Percentiles rank a stretch among this genome's conserved stretches.
Conservation (phyloP, 1,140 invertebrate genomes). For the Lucilia sericata region DNA sequence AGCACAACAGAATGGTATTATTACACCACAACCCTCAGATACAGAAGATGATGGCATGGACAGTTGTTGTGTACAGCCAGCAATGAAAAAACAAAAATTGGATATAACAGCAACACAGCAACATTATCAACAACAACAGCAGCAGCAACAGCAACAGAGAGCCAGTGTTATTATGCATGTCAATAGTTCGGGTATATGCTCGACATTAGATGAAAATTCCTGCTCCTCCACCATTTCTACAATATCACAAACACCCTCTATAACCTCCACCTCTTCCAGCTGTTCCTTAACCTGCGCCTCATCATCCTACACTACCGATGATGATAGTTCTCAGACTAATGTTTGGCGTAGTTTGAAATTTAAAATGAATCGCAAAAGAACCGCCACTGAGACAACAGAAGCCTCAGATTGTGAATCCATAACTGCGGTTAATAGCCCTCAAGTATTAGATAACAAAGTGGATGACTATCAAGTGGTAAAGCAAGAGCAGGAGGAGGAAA, state of each 20-base stretch:
- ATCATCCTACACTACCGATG: slow-evolving; percentile 49
- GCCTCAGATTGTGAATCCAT: background rate
- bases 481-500: background rate
- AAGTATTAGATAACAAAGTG: slow-evolving; percentile 21
- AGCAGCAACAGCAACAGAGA: slow-evolving; percentile 57
- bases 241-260: slow-evolving; percentile 46
- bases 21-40: slow-evolving; percentile 70
- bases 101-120: slow-evolving; percentile 48
- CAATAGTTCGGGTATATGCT: slow-evolving; percentile 75
- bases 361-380: slow-evolving; percentile 76
- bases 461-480: background rate
- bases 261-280: slow-evolving; percentile 41
- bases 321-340: slow-evolving; percentile 71
- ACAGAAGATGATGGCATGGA: slow-evolving; percentile 70
- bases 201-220: slow-evolving; percentile 53
- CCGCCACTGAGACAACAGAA: slow-evolving; percentile 25
- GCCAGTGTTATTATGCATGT: slow-evolving; percentile 85
- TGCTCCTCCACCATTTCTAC: slow-evolving; percentile 52
- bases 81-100: slow-evolving; percentile 66
- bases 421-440: background rate
- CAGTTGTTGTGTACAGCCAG: slow-evolving; percentile 63
- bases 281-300: background rate
- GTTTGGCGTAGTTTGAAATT: slow-evolving; percentile 81
- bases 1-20: slow-evolving; percentile 51
- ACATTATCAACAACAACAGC: no score